Evolutionary conservation across 2,797 vertebrate species (phyloP).

Genomic region (Margarornis squamiger): DNA sequence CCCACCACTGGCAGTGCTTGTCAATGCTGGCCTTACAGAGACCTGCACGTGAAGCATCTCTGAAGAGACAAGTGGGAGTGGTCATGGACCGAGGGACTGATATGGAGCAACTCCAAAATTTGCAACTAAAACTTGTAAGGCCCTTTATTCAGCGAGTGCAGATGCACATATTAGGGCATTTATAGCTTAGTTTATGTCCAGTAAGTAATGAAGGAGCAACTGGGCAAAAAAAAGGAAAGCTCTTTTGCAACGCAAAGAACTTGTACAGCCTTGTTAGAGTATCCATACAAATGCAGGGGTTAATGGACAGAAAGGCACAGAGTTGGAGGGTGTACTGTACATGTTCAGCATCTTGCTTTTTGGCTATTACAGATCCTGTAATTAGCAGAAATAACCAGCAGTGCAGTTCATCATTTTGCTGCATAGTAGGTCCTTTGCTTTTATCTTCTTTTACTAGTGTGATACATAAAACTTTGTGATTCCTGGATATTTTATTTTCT

Average conservation of each 20-base stretch:
- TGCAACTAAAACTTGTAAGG: neutral
- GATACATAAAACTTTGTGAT: neutral
- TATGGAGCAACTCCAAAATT: neutral
- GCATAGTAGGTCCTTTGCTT: neutral
- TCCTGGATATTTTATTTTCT: conserved; percentile 18
- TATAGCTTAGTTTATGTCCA: neutral
- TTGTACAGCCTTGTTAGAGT: neutral
- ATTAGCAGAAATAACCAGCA: neutral
- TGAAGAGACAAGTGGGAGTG: neutral
- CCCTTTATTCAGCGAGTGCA: neutral
- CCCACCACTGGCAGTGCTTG: neutral
- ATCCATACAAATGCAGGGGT: neutral
- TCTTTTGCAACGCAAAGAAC: neutral
- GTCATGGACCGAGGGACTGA: neutral
- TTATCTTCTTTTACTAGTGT: neutral
- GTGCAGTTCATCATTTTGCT: neutral
- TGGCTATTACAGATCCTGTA: neutral
- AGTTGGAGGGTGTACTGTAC: neutral
- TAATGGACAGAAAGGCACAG: neutral
- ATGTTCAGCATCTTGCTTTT: conserved; percentile 2
- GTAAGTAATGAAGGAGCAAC: neutral
- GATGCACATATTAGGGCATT: neutral
- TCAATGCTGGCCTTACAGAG: neutral
- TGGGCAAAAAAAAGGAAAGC: neutral
- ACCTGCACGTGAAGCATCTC: neutral